A percentile compares a stretch with the other conserved stretches of the same genome.
These are phyloP conservation scores for Pristionchus exspectatus DNA, from an alignment of 2,888 invertebrate species.

Conservation along the genomic window DNA sequence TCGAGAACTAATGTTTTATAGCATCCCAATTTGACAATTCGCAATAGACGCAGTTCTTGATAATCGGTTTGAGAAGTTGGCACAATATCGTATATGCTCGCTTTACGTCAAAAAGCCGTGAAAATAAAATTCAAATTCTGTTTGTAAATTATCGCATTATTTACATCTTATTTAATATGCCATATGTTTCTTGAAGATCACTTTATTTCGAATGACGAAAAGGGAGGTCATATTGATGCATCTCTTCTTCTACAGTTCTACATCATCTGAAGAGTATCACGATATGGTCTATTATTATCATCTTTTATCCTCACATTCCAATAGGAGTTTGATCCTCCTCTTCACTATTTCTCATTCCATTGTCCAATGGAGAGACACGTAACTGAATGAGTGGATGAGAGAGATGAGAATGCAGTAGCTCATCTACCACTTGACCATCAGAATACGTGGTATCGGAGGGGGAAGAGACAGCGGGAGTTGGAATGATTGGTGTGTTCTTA, in stretches of 20 bases:
- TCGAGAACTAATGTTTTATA: background rate
- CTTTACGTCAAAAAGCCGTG: too few species aligned
- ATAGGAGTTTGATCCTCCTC: conserved; percentile 13
- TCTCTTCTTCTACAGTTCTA: background rate
- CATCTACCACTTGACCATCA: conserved; percentile 4
- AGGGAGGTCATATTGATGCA: background rate
- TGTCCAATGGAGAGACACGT: background rate
- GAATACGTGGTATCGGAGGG: conserved; percentile 1
- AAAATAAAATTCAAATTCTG: too few species aligned
- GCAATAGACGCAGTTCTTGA: too few species aligned
- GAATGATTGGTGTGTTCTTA: conserved; percentile 30
- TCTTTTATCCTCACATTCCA: background rate
- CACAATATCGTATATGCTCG: too few species aligned
- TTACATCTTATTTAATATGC: too few species aligned
- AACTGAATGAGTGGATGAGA: background rate
- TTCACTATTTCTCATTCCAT: background rate
- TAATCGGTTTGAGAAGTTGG: too few species aligned
- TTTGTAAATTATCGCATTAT: too few species aligned
- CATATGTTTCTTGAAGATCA: conserved; percentile 5
- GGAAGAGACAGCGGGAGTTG: conserved; percentile 18
- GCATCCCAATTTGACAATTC: too few species aligned
- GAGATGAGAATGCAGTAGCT: background rate
- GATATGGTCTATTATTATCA: background rate
- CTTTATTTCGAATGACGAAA: conserved; percentile 32
- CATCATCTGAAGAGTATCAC: background rate